These are phyloP conservation scores for Chionodraco myersi DNA, from an alignment of 2,113 vertebrate species.

Conservation along the genomic window DNA sequence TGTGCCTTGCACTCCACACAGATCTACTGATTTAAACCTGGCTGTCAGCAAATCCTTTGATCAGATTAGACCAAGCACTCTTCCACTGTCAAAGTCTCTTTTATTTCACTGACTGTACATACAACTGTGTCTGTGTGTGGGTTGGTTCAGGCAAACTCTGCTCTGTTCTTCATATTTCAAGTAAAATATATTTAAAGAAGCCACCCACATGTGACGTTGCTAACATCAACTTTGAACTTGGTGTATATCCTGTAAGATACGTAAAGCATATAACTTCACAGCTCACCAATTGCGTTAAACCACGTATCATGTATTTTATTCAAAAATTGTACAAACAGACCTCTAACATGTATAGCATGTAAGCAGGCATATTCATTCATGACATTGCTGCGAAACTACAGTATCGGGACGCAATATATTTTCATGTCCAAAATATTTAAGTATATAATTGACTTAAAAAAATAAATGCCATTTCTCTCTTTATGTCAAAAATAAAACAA, in stretches of 20 bases:
- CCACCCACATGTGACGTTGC: slow-evolving; percentile 2
- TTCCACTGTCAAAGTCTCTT: slow-evolving; percentile 16
- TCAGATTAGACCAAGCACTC: slow-evolving; percentile 68
- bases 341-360: background rate
- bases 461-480: too few species aligned
- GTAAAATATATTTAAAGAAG: background rate
- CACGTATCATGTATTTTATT: too few species aligned
- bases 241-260: background rate
- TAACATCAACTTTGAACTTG: slow-evolving; percentile 6
- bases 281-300: background rate
- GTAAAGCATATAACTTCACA: background rate
- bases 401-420: background rate
- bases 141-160: slow-evolving; percentile 11
- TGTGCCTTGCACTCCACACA: slow-evolving; percentile 39
- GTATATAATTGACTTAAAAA: too few species aligned
- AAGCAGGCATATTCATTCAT: background rate
- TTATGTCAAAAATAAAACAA: too few species aligned
- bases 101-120: slow-evolving; percentile 35
- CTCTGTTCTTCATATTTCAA: slow-evolving; percentile 11
- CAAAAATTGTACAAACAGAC: background rate
- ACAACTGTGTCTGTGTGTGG: slow-evolving; percentile 32
- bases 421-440: background rate
- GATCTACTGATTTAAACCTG: slow-evolving; percentile 65
- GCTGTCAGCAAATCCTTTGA: slow-evolving; percentile 70
- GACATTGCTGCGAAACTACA: background rate